Conservation (phyloP, 2,113 vertebrate genomes). For the Corythornis cristatus region DNA sequence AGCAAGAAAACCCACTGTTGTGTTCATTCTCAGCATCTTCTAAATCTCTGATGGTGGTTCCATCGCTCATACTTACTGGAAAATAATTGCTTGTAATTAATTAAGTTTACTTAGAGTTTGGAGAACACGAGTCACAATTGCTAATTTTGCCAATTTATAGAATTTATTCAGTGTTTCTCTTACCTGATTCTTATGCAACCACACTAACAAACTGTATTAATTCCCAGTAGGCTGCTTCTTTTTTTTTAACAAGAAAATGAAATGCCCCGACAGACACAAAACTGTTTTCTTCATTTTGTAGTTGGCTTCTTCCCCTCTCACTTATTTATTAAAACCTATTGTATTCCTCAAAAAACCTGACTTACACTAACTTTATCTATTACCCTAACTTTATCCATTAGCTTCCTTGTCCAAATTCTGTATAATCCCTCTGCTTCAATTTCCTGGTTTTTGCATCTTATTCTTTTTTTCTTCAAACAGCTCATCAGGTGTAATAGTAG, state of each 20-base stretch:
- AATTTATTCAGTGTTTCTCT: not conserved
- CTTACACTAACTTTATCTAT: not conserved
- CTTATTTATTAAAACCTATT: not conserved
- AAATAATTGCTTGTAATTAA: not conserved
- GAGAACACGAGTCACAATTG: not conserved
- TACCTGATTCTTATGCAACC: not conserved
- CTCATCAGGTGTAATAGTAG: not conserved
- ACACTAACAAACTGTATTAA: not conserved
- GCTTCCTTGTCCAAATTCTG: not conserved
- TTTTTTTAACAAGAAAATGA: not conserved
- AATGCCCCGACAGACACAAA: not conserved
- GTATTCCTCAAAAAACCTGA: not conserved
- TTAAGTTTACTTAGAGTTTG: not conserved
- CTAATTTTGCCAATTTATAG: not conserved
- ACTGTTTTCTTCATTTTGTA: not conserved
- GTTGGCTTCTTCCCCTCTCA: not conserved
- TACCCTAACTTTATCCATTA: not conserved
- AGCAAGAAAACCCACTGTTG: not conserved
- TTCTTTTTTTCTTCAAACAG: not conserved
- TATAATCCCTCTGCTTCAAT: not conserved
- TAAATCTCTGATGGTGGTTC: not conserved
- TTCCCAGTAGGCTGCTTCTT: not conserved
- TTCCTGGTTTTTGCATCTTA: not conserved
- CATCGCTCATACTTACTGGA: not conserved
- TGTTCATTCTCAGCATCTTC: not conserved